These are phyloP conservation scores for Argyra leucocephala DNA, from an alignment of 2,888 invertebrate genomes.

Conservation along the genomic window DNA sequence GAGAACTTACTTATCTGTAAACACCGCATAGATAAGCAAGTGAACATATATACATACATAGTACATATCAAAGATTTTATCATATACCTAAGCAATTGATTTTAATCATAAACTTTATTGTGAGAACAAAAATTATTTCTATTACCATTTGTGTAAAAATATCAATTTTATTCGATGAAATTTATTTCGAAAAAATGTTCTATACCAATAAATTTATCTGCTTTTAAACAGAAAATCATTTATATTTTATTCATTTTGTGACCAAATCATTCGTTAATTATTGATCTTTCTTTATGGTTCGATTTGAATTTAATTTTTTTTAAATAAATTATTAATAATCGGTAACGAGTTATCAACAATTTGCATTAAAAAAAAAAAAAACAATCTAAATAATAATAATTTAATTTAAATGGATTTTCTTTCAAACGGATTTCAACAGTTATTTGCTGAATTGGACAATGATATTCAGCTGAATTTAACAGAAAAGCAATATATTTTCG, in stretches of 20 bases:
- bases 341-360: not conserved
- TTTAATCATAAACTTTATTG: too few relatives aligned
- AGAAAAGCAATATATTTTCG: constrained; percentile 4
- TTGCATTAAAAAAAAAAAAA: not conserved
- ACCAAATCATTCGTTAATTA: not conserved
- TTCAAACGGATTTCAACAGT: constrained; percentile 42
- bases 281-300: not conserved
- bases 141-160: too few relatives aligned
- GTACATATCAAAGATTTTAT: too few relatives aligned
- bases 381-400: constrained; percentile 10
- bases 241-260: not conserved
- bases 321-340: not conserved
- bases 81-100: too few relatives aligned
- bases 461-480: constrained; percentile 22
- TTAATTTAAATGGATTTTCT: constrained; percentile 39
- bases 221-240: not conserved
- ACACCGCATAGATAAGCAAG: too few relatives aligned
- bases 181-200: not conserved
- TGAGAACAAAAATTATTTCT: too few relatives aligned
- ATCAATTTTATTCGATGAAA: not conserved
- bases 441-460: constrained; percentile 36
- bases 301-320: not conserved
- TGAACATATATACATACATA: too few relatives aligned
- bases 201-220: not conserved
- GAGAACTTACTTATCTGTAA: too few relatives aligned